These are phyloP conservation scores for Apolygus lucorum DNA, from an alignment of 1,140 invertebrate species.

Conservation along the genomic window DNA sequence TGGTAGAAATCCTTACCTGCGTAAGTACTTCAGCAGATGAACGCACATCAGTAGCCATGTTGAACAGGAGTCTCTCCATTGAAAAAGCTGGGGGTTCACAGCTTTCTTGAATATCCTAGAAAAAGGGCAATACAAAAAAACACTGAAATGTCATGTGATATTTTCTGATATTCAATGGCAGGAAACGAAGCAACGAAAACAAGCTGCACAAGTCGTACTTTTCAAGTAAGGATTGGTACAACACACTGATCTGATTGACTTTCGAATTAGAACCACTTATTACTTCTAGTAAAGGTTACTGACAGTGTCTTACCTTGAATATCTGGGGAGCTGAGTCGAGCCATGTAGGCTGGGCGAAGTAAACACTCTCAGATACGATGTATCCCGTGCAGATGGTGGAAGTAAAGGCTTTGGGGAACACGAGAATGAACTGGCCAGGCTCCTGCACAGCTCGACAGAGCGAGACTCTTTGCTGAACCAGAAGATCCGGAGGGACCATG, in stretches of 20 bases:
- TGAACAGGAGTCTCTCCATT: conserved; percentile 71
- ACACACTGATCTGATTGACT: no score
- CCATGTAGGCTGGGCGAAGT: conserved; percentile 81
- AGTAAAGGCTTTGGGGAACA: conserved; percentile 84
- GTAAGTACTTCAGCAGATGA: conserved; percentile 56
- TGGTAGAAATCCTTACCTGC: conserved; percentile 44
- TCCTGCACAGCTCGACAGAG: conserved; percentile 73
- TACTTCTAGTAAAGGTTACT: no score
- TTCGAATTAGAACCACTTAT: no score
- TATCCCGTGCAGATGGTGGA: conserved; percentile 84
- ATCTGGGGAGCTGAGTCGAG: conserved; percentile 61
- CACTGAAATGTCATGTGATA: no score
- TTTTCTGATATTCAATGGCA: no score
- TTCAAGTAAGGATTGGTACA: no score
- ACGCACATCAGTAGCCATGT: conserved; percentile 61
- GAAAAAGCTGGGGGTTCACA: conserved; percentile 88
- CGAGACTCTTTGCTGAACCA: conserved; percentile 66
- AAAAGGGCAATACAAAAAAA: no score
- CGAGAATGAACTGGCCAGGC: conserved; percentile 81
- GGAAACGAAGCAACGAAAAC: not conserved
- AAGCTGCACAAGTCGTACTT: no score
- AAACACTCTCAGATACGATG: conserved; percentile 85
- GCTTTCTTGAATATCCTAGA: conserved; percentile 73
- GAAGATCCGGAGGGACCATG: conserved; percentile 80
- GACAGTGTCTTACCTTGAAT: conserved; percentile 59